phyloP scores from a whole-genome alignment of 2,888 invertebrate genomes.

The Apeira syringaria region DNA sequence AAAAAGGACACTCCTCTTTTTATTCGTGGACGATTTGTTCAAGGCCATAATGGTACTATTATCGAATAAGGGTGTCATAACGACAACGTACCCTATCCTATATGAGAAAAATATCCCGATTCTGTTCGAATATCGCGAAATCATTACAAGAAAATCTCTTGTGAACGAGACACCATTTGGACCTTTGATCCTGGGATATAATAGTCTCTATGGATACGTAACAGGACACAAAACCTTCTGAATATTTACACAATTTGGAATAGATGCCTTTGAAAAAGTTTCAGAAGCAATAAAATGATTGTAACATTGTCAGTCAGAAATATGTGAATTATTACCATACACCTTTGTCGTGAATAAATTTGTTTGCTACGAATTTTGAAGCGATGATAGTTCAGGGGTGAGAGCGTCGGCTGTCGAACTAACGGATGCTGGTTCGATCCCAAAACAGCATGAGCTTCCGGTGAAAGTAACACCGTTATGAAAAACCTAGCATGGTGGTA shows the following conservation, averaged over 20 bases:
- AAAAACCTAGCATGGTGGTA: no score
- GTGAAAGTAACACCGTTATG: no score
- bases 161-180: constrained; percentile 55
- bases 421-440: no score
- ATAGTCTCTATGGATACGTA: constrained; percentile 48
- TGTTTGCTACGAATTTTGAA: no score
- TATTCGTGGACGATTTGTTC: no score
- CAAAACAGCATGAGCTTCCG: no score
- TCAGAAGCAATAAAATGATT: constrained; percentile 8
- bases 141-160: constrained; percentile 56
- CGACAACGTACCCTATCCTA: constrained; percentile 7
- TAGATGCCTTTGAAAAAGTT: constrained; percentile 25
- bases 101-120: constrained; percentile 15
- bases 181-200: constrained; percentile 50
- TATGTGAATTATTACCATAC: no score
- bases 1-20: no score
- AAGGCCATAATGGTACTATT: not conserved
- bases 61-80: not conserved
- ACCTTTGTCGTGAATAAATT: no score
- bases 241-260: constrained; percentile 21
- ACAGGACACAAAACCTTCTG: constrained; percentile 33
- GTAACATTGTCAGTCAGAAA: constrained; percentile 1
- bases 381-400: no score
- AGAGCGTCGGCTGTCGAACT: no score
- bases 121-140: constrained; percentile 22